phyloP scores from a whole-genome alignment of 2,797 vertebrate genomes.

The Choloepus didactylus region DNA sequence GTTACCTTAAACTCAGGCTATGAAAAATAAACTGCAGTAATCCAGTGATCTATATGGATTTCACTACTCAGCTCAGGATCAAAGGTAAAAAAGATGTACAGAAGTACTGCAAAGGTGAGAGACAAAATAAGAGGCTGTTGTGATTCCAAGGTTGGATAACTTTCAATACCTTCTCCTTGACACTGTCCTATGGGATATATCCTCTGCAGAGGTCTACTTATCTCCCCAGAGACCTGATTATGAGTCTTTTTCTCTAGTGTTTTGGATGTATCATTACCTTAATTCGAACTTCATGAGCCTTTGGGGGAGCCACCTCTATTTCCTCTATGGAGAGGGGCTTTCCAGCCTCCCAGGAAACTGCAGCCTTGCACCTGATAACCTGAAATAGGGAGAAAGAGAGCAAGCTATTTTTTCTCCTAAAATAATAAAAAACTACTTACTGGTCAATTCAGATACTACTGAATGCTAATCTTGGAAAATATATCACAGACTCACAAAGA shows the following conservation, averaged over 20 bases:
- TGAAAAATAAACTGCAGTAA: background rate
- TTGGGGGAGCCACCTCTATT: conserved; percentile 96
- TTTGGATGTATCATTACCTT: conserved; percentile 91
- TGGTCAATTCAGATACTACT: conserved; percentile 1
- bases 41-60: background rate
- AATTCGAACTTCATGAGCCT: conserved; percentile 96
- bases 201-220: conserved; percentile 15
- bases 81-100: background rate
- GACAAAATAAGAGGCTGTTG: background rate
- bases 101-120: background rate
- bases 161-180: background rate
- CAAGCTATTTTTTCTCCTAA: conserved; percentile 71
- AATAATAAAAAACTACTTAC: conserved; percentile 68
- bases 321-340: conserved; percentile 96
- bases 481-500: conserved; percentile 19
- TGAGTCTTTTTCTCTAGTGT: background rate
- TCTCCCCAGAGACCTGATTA: background rate
- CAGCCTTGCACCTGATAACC: conserved; percentile 98
- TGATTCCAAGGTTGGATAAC: background rate
- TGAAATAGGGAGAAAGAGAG: conserved; percentile 78
- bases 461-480: conserved; percentile 26
- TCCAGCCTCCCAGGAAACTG: conserved; percentile 96
- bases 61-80: background rate
- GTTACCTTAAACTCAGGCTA: conserved; percentile 3
- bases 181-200: background rate